Base-by-base conservation (phyloP, 2,888 invertebrate species). In the Parnassius glacialis region DNA sequence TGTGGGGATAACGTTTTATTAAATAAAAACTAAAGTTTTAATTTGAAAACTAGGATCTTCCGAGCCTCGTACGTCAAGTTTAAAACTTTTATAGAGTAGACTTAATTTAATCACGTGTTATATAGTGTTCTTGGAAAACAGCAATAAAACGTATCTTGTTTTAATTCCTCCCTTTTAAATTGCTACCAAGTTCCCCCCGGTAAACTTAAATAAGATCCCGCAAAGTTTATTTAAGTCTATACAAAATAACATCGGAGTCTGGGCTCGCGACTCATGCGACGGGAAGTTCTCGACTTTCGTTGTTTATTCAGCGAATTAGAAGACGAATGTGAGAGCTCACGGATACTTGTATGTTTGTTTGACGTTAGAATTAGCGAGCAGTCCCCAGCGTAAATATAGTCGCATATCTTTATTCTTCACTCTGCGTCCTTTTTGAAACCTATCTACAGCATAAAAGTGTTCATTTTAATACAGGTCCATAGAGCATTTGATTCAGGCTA, bases 191-290 rank as follows among this genome's bases (percentile, higher is more conserved):
- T 67, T 66, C 66, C 67, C 65, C 67, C 68, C 59, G 62, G 58
- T 70, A 77, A 86, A 88, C 78, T 86, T 85, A 87, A 87, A 88
- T 85, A 85, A 83, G 83, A 83, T 83, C 74, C 75, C 67, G 72
- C 70, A 77, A 74, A 85, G 81, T 87, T 85, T 84, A 78, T 81
- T 82, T 79, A 81, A 82, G 75, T 79, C 74, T 73, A 79, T 75
- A 48, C 48, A 73, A 75, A 79, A 80, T 78, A 80, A 80, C 78
- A 71, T 71, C 69, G 66, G 67, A 69, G 70, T 70, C 73, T 47
- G 52, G 41, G 70, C 70, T 71, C 69, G 73, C 70, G 69, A 74
- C 75, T 75, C 74, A 71, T 70, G 73, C 69, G 71, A 68, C 70
- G 64, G 66, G 68, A 72, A 77, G 77, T 79, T 78, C 70, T 75